Evolutionary conservation across 2,888 invertebrate genomes (phyloP).

Genomic region (Smittia aterrima): DNA sequence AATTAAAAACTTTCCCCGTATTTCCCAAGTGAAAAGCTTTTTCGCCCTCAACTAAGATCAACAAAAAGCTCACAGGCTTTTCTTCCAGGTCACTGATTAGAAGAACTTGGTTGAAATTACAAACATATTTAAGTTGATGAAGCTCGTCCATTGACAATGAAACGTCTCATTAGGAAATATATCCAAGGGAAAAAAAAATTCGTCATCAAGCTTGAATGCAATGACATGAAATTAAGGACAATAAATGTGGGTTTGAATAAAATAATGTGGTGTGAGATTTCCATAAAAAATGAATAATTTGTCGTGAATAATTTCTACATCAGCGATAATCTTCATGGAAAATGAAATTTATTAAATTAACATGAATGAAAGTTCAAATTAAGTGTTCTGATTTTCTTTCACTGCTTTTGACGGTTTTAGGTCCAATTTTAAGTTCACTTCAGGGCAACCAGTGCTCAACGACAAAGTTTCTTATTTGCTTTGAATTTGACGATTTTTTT

Average conservation of each 20-base stretch:
- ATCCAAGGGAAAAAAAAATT: too few relatives aligned
- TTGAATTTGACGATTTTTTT: background rate
- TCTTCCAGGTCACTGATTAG: too few relatives aligned
- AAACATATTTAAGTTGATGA: too few relatives aligned
- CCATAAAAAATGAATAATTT: conserved; percentile 34
- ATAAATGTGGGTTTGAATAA: background rate
- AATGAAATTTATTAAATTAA: background rate
- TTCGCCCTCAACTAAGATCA: too few relatives aligned
- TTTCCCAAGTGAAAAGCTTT: too few relatives aligned
- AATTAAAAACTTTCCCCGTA: too few relatives aligned
- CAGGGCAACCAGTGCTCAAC: too few relatives aligned
- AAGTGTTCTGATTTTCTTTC: background rate
- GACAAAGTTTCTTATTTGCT: background rate
- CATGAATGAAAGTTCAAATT: background rate
- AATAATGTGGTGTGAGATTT: conserved; percentile 9
- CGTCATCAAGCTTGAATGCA: background rate
- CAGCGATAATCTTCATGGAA: background rate
- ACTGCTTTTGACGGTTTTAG: background rate
- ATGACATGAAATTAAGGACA: background rate
- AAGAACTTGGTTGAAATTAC: too few relatives aligned
- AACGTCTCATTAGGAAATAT: too few relatives aligned
- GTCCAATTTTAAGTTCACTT: too few relatives aligned
- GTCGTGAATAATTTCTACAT: conserved; percentile 22
- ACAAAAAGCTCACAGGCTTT: too few relatives aligned
- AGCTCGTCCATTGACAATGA: too few relatives aligned